phyloP scores from a whole-genome alignment of 2,797 vertebrate genomes.

The Labeo calbasu region DNA sequence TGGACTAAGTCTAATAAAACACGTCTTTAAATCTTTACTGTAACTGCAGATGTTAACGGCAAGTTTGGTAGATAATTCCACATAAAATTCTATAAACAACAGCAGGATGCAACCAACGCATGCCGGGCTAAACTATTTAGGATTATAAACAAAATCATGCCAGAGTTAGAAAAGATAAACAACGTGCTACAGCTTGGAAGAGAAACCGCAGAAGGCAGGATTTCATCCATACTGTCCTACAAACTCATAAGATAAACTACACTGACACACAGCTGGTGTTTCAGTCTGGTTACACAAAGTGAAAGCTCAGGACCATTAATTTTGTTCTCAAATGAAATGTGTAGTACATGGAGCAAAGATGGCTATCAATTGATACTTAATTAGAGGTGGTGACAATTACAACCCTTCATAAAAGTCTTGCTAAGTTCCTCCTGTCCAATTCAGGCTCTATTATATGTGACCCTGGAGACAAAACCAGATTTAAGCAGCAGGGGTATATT shows the following conservation, averaged over 20 bases:
- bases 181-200: not conserved
- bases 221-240: not conserved
- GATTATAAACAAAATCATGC: slow-evolving; percentile 49
- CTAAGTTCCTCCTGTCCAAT: not conserved
- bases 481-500: too few species aligned
- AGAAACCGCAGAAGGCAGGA: slow-evolving; percentile 6
- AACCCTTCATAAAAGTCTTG: not conserved
- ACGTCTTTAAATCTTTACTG: not conserved
- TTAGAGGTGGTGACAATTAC: not conserved
- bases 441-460: not conserved
- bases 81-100: slow-evolving; percentile 35
- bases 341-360: not conserved
- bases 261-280: not conserved
- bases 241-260: not conserved
- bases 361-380: not conserved
- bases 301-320: not conserved
- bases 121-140: slow-evolving; percentile 5
- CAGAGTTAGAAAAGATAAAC: slow-evolving; percentile 34
- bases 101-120: slow-evolving; percentile 35
- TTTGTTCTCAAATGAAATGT: not conserved
- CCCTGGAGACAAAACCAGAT: too few species aligned
- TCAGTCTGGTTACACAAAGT: not conserved
- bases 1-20: not conserved
- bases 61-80: not conserved
- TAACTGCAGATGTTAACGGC: not conserved